phyloP scores from a whole-genome alignment of 2,888 invertebrate species.

The Torymus aiolomorphi region DNA sequence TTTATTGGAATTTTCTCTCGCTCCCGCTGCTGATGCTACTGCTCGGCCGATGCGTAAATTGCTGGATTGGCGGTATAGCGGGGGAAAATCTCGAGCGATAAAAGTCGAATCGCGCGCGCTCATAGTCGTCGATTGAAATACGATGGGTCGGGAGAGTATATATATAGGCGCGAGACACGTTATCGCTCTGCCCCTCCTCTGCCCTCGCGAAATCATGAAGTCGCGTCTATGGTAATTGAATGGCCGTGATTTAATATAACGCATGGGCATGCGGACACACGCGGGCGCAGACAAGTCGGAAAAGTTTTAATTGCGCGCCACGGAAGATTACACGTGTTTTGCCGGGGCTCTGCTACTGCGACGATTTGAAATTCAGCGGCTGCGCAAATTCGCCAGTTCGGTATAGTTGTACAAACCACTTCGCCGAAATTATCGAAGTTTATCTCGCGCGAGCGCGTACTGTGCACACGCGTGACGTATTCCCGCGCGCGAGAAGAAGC shows the following conservation, averaged over 20 bases:
- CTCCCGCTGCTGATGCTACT: too few species aligned
- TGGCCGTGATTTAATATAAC: conserved; percentile 32
- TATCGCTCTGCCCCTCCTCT: neutral
- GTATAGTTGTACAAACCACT: conserved; percentile 48
- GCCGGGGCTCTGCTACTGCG: neutral
- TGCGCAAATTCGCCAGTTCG: conserved; percentile 40
- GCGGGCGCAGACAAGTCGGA: conserved; percentile 4
- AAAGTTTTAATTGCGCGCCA: conserved; percentile 50
- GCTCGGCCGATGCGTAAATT: conserved; percentile 44
- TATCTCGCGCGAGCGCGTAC: conserved; percentile 24
- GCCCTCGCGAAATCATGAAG: conserved; percentile 21
- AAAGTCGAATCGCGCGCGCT: conserved; percentile 26
- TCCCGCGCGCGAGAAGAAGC: conserved; percentile 40
- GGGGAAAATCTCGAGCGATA: conserved; percentile 59
- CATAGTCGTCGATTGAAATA: conserved; percentile 23
- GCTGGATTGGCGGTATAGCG: conserved; percentile 52
- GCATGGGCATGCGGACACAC: too few species aligned
- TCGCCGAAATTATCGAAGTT: conserved; percentile 50
- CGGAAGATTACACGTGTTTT: conserved; percentile 48
- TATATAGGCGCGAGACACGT: neutral
- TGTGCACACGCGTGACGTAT: conserved; percentile 12
- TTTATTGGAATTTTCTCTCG: conserved; percentile 47
- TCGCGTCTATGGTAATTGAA: conserved; percentile 38
- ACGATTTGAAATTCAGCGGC: conserved; percentile 41
- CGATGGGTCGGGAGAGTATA: neutral